phyloP scores from a whole-genome alignment of 2,888 invertebrate species.

The Ariolimax columbianus region DNA sequence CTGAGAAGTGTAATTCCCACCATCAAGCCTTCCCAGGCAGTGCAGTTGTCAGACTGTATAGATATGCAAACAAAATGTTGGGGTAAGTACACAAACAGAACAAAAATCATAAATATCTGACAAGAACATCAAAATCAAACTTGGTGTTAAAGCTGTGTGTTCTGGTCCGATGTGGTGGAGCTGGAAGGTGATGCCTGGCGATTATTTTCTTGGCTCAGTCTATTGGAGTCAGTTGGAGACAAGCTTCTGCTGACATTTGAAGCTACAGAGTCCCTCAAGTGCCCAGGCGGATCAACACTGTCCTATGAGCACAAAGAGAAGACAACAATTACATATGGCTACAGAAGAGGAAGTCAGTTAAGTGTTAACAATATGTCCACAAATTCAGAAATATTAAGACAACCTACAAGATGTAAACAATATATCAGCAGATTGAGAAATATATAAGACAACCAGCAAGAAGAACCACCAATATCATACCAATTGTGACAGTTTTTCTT shows the following conservation, averaged over 20 bases:
- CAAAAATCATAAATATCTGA: neutral
- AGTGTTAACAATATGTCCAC: no score
- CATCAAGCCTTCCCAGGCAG: neutral
- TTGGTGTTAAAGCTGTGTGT: constrained; percentile 27
- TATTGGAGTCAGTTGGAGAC: constrained; percentile 82
- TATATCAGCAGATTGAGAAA: no score
- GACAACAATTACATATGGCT: no score
- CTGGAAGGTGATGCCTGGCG: constrained; percentile 41
- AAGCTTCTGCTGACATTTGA: constrained; percentile 87
- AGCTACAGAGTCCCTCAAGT: constrained; percentile 86
- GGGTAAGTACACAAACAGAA: neutral
- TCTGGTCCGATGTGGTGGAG: constrained; percentile 48
- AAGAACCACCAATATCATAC: no score
- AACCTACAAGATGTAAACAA: no score
- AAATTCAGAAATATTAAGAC: no score
- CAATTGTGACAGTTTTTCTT: no score
- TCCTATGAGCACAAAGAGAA: constrained; percentile 56
- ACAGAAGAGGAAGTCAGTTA: no score
- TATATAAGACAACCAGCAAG: no score
- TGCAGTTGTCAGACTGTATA: neutral
- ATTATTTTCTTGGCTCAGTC: constrained; percentile 62
- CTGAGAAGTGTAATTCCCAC: neutral
- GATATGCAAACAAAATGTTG: neutral
- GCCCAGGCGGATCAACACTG: constrained; percentile 69
- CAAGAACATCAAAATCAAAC: constrained; percentile 9